Evolutionary conservation across 1,140 invertebrate genomes (phyloP).

Genomic region (Scaptomyza hsui): DNA sequence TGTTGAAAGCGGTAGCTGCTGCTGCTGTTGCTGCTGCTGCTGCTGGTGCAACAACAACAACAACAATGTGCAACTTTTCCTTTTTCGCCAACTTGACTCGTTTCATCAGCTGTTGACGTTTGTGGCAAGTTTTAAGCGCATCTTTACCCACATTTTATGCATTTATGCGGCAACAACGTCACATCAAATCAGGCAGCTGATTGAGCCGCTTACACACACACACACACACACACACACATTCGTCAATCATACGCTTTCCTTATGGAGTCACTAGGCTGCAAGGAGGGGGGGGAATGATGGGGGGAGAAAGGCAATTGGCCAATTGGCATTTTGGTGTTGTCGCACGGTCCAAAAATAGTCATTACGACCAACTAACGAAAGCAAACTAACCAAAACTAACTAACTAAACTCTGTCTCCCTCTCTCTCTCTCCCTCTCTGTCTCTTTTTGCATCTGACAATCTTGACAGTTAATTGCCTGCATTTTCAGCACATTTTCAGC

Average conservation of each 20-base stretch:
- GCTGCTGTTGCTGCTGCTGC: conserved; percentile 3
- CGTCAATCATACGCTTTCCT: conserved; percentile 72
- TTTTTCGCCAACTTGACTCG: conserved; percentile 43
- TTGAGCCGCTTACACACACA: conserved; percentile 21
- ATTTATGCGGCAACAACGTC: conserved; percentile 21
- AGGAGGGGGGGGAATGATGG: neutral
- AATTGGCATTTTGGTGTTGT: conserved; percentile 40
- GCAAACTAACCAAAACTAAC: conserved; percentile 11
- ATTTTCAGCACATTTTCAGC: conserved; percentile 59
- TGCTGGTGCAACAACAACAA: conserved; percentile 6
- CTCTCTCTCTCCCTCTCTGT: neutral
- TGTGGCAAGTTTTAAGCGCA: conserved; percentile 52
- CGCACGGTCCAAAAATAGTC: conserved; percentile 75
- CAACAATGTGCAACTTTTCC: conserved; percentile 65
- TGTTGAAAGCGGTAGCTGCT: conserved; percentile 43
- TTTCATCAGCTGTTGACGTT: conserved; percentile 49
- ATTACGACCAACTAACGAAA: conserved; percentile 68
- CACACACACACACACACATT: conserved; percentile 16
- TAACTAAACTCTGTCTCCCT: neutral
- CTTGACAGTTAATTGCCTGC: conserved; percentile 61
- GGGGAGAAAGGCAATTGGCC: conserved; percentile 17
- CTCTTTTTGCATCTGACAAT: conserved; percentile 27
- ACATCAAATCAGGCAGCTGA: conserved; percentile 50
- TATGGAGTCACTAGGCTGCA: neutral
- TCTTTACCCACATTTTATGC: conserved; percentile 76